A percentile compares a stretch with the other conserved stretches of the same genome.
Evolutionary conservation across 1,140 invertebrate species (phyloP).

Genomic region (Psilanteris sp.): DNA sequence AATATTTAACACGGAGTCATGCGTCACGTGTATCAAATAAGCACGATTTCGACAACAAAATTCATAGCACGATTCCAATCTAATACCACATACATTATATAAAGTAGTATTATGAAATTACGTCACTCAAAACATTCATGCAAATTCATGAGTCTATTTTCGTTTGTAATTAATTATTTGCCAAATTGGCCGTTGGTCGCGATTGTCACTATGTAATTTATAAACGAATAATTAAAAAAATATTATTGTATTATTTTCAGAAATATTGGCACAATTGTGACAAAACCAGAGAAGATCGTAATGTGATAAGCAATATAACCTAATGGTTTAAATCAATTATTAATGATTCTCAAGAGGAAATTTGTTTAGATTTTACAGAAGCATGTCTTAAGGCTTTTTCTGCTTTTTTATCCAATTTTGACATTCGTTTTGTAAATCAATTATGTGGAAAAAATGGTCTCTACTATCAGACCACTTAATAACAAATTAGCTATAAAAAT

Average conservation of each 20-base stretch:
- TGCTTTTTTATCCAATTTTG: slow-evolving; percentile 57
- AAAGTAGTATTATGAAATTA: slow-evolving; percentile 52
- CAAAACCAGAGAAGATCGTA: slow-evolving; percentile 64
- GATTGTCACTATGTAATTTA: too few species aligned
- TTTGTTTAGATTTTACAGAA: slow-evolving; percentile 65
- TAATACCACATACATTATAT: slow-evolving; percentile 51
- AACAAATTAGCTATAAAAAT: slow-evolving; percentile 70
- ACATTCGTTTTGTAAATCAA: slow-evolving; percentile 61
- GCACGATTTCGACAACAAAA: slow-evolving; percentile 48
- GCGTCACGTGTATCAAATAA: slow-evolving; percentile 59
- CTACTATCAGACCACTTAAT: slow-evolving; percentile 63
- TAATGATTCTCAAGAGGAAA: slow-evolving; percentile 39
- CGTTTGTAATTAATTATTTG: too few species aligned
- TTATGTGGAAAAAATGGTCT: slow-evolving; percentile 64
- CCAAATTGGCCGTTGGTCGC: too few species aligned
- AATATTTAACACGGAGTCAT: slow-evolving; percentile 48
- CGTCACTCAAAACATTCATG: slow-evolving; percentile 25
- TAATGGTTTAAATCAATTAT: slow-evolving; percentile 61
- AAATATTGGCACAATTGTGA: slow-evolving; percentile 69
- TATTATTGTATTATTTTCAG: too few species aligned
- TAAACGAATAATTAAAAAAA: too few species aligned
- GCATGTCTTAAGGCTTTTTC: slow-evolving; percentile 74
- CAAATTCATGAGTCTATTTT: slow-evolving; percentile 38
- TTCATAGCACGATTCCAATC: slow-evolving; percentile 52
- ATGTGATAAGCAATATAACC: slow-evolving; percentile 65